Base-by-base conservation (phyloP, 1,140 invertebrate genomes). In the Lordiphosa mommai region DNA sequence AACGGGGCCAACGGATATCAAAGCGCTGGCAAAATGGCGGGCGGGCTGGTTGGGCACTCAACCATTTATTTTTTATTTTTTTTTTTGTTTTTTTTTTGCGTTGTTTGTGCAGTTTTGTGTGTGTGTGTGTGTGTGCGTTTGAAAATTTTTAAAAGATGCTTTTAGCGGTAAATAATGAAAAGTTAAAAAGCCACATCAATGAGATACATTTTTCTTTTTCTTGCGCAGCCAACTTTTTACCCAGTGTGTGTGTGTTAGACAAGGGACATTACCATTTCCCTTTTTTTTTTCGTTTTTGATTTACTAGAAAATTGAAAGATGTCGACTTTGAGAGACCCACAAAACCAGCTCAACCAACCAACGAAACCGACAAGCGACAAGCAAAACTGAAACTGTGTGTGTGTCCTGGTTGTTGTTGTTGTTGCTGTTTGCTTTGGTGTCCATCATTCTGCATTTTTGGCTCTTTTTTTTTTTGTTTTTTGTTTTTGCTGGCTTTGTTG, bases 111-210 rank as follows among this genome's bases (percentile, higher is more conserved):
- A 38, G n/a, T 38, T 50, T 23, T 72, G 64, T 55, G 44, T 53
- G 56, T 64, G 57, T 58, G 37, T 67, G 49, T 72, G 72, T 46
- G 61, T 48, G 41, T 63, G 68, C 73, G 61, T 63, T 77, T 77
- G 73, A 72, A 86, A 87, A 74, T 77, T 79, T 88, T 87, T 87
- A 82, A 87, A 88, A 88, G 86, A 86, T 84, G 86, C 86, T 88
- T 88, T 88, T 88, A 88, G 86, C 86, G 86, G 86, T 88, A 87
- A 86, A 88, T 88, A 88, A 88, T 88, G 86, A 88, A 88, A 88
- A 88, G 86, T 88, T 88, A 87, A 88, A 88, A 88, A 82, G 79
- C 86, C 86, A 88, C 86, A 88, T 88, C 86, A 88, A 88, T 88
- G 73, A 69, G 58, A 77, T 66, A 70, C 76, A 79, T 86, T 85